Evolutionary conservation across 2,888 invertebrate species (phyloP).

Genomic region (Lepidocyrtinus sp.): DNA sequence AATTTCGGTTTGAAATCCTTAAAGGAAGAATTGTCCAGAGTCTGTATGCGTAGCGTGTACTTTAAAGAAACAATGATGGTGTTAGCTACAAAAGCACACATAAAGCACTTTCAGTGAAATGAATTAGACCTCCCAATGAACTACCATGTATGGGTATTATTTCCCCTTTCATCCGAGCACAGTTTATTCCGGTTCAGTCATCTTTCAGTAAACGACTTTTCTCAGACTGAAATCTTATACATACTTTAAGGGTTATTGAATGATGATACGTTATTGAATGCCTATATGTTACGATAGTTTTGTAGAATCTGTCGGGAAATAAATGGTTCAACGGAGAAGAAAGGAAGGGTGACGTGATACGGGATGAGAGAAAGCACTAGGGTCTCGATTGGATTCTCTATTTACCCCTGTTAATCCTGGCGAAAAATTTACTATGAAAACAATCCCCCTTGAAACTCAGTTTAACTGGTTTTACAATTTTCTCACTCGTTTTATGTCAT

Average conservation of each 20-base stretch:
- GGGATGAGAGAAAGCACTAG: conserved; percentile 18
- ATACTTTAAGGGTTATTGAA: conserved; percentile 27
- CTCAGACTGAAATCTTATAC: conserved; percentile 9
- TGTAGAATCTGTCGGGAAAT: conserved; percentile 15
- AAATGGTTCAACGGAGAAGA: conserved; percentile 7
- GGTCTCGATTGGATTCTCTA: conserved; percentile 55
- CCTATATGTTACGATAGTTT: neutral
- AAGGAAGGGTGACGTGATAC: neutral
- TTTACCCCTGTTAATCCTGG: conserved; percentile 50
- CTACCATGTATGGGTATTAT: neutral
- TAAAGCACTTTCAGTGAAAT: conserved; percentile 25
- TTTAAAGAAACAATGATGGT: neutral
- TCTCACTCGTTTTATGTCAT: conserved; percentile 39
- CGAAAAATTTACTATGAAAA: conserved; percentile 60
- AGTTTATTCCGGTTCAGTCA: conserved; percentile 59
- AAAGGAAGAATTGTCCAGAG: neutral
- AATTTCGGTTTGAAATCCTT: neutral
- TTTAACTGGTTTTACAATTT: conserved; percentile 32
- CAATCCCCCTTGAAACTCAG: conserved; percentile 56
- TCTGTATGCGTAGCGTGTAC: neutral
- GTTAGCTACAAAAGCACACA: neutral
- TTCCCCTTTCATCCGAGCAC: conserved; percentile 23
- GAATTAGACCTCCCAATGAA: conserved; percentile 32
- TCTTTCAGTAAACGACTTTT: conserved; percentile 47
- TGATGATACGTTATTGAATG: conserved; percentile 13